These are phyloP conservation scores for Charanyca ferruginea DNA, from an alignment of 2,888 invertebrate genomes.

Conservation along the genomic window DNA sequence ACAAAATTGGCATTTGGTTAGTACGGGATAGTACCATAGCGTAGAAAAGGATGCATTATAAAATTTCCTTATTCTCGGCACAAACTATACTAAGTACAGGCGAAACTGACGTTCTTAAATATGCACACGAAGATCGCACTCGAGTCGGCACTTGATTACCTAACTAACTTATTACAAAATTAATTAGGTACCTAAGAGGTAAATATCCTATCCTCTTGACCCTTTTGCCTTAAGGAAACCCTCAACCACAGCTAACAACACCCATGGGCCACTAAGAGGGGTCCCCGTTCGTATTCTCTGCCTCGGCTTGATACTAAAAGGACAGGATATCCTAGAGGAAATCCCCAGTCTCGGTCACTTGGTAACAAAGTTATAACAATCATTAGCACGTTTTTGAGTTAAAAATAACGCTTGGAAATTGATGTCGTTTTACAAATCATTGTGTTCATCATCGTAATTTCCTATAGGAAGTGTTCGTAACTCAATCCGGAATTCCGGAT, in stretches of 20 bases:
- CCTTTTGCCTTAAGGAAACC: slow-evolving; percentile 3
- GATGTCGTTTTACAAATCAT: neutral
- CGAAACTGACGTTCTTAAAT: neutral
- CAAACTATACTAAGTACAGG: too few species aligned
- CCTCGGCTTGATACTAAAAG: slow-evolving; percentile 17
- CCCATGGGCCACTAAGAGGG: slow-evolving; percentile 14
- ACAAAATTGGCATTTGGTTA: too few species aligned
- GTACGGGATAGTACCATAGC: too few species aligned
- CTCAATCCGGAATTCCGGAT: neutral
- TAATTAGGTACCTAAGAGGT: slow-evolving; percentile 16
- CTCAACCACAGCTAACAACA: slow-evolving; percentile 5
- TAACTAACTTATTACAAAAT: neutral
- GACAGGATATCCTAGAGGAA: slow-evolving; percentile 38
- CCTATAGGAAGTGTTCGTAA: neutral
- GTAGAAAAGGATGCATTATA: too few species aligned
- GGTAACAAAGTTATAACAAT: slow-evolving; percentile 10
- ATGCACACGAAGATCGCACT: neutral
- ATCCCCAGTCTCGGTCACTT: slow-evolving; percentile 17
- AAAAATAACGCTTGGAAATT: slow-evolving; percentile 11
- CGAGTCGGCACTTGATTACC: neutral
- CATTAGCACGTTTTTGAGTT: neutral
- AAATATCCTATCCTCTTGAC: slow-evolving; percentile 18
- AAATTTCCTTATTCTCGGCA: too few species aligned
- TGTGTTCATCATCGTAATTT: neutral
- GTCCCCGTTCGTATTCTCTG: slow-evolving; percentile 2